phyloP scores from a whole-genome alignment of 2,888 invertebrate species.

The Cantharis nigra region DNA sequence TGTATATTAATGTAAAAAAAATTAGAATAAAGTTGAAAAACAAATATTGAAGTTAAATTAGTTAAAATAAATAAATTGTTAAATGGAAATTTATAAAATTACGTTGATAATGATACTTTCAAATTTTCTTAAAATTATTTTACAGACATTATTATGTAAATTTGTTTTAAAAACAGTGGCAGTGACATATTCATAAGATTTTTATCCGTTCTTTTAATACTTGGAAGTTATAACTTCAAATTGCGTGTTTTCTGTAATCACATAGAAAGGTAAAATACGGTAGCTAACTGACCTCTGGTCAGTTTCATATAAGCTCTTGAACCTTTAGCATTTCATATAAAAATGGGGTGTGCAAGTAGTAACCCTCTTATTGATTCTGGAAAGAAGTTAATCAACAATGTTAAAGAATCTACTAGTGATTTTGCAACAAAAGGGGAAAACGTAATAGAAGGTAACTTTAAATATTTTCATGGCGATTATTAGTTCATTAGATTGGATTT shows the following conservation, averaged over 20 bases:
- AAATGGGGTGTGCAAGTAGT: constrained; percentile 56
- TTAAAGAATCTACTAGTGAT: constrained; percentile 49
- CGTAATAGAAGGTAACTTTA: constrained; percentile 47
- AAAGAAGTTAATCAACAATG: constrained; percentile 49
- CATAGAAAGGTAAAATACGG: constrained; percentile 11
- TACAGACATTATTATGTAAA: not conserved
- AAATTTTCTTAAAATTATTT: not conserved
- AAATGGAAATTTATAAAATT: too few relatives aligned
- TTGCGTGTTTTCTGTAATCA: not conserved
- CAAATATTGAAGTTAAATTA: too few relatives aligned
- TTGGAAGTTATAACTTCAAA: not conserved
- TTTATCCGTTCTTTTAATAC: not conserved
- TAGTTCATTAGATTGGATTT: too few relatives aligned
- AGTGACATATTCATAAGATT: not conserved
- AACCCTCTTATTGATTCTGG: constrained; percentile 51
- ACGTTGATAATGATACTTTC: not conserved
- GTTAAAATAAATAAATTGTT: too few relatives aligned
- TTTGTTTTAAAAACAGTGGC: not conserved
- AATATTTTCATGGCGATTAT: not conserved
- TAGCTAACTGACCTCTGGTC: constrained; percentile 24
- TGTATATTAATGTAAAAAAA: too few relatives aligned
- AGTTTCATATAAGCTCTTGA: constrained; percentile 12
- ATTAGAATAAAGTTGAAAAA: too few relatives aligned
- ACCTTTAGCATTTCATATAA: not conserved
- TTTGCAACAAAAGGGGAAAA: constrained; percentile 48